Base-by-base conservation (phyloP, 2,888 invertebrate species). In the Colletes collaris region DNA sequence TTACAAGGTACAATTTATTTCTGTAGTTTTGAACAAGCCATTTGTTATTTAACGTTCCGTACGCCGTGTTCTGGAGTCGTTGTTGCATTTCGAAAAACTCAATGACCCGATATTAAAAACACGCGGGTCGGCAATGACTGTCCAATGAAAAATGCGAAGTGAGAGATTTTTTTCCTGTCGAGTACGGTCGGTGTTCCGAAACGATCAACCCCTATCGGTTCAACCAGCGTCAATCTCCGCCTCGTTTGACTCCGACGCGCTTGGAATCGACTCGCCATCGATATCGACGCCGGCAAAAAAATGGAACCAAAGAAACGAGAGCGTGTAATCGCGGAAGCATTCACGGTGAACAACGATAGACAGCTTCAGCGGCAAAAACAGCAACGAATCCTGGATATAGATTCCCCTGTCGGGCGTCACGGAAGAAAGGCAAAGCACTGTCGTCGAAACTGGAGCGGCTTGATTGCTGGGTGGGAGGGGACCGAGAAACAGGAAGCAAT, bases 391-490 rank as follows among this genome's bases (percentile, higher is more conserved):
- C 35, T 46, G 66, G 56, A 55, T 53, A 64, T 35, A 63, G 66
- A 58, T 55, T 50, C 55, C 52, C 60, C 68, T 4, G 60, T 46
- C 46, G 69, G 52, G 60, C 40, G 55, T 40, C 52, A 50, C 60
- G 60, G 50, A 66, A 70, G 50, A 40, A 56, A 69, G 59, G 62
- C 50, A 60, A 76, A 65, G 69, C 77, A 60, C 50, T 70, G 68
- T 55, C 55, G 69, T 73, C 65, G 80, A 83, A 82, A 80, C 77
- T 80, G 67, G 82, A 70, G 53, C 77, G 60, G 72, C 69, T 77
- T 83, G 82, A 82, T 83, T 82, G 80, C 76, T 59, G n/a, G 59
- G 62, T 56, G 35, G 16, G 52, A 19, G 44, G 53, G 53, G 40
- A 60, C 62, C 56, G 64, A 19, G 49, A 55, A 46, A 55, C 53